These are phyloP conservation scores for Notothenia rossii DNA, from an alignment of 2,113 vertebrate species.

Conservation along the genomic window DNA sequence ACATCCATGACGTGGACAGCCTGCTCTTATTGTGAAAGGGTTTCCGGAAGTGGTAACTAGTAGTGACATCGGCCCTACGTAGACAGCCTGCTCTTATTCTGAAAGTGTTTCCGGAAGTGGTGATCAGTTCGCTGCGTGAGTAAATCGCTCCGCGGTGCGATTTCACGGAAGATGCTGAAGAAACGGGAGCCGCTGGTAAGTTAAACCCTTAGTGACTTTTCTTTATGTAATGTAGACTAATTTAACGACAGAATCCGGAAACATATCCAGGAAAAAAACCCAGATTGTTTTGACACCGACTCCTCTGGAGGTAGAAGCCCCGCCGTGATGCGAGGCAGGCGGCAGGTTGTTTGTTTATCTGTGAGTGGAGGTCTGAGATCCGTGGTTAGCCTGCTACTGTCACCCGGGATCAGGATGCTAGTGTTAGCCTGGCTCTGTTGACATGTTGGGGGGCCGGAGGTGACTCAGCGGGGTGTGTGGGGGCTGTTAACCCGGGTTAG, in stretches of 20 bases:
- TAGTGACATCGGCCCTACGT: too few relatives aligned
- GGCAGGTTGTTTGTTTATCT: slow-evolving; percentile 2
- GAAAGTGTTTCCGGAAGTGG: slow-evolving; percentile 5
- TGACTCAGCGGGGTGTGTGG: not conserved
- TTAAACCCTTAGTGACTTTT: slow-evolving; percentile 38
- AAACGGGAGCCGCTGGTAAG: slow-evolving; percentile 83
- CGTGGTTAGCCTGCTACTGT: slow-evolving; percentile 42
- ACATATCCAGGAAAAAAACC: fast-evolving
- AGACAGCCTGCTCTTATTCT: slow-evolving; percentile 25
- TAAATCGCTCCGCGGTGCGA: slow-evolving; percentile 33
- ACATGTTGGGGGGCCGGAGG: not conserved
- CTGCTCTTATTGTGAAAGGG: too few relatives aligned
- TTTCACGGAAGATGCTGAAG: slow-evolving; percentile 85
- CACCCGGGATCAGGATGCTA: slow-evolving; percentile 5
- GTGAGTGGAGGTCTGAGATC: slow-evolving; percentile 14
- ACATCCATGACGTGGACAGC: too few relatives aligned
- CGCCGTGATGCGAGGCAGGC: not conserved
- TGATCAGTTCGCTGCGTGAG: not conserved
- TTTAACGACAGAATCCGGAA: fast-evolving
- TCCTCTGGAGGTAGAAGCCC: not conserved
- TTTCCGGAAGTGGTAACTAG: too few relatives aligned
- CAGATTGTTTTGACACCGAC: not conserved
- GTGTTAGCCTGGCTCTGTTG: not conserved
- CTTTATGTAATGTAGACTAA: fast-evolving
- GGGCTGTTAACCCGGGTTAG: fast-evolving